These are phyloP conservation scores for Sepiola atlantica DNA, from an alignment of 2,888 invertebrate genomes.

Conservation along the genomic window DNA sequence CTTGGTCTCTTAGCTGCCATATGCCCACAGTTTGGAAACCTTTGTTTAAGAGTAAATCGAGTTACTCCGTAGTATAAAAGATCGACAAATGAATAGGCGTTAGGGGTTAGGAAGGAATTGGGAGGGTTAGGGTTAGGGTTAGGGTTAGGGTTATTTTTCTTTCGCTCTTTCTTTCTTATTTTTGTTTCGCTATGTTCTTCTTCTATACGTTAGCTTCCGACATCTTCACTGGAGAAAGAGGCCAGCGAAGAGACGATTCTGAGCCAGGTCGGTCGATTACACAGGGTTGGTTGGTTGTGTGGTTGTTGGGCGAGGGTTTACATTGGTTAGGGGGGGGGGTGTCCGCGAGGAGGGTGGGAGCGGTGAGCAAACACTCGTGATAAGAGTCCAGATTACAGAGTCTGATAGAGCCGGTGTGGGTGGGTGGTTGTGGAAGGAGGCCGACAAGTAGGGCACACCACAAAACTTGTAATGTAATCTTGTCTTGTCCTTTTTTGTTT, in stretches of 20 bases:
- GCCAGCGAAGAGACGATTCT: neutral
- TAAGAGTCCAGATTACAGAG: constrained; percentile 32
- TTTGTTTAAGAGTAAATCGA: too few species aligned
- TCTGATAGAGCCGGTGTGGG: neutral
- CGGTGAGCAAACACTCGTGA: neutral
- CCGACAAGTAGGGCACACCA: neutral
- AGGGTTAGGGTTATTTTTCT: too few species aligned
- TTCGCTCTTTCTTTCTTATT: too few species aligned
- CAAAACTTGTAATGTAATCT: constrained; percentile 16
- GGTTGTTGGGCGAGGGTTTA: neutral
- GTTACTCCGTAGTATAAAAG: too few species aligned
- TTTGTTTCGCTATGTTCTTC: too few species aligned
- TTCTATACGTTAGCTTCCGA: too few species aligned
- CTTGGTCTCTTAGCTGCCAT: too few species aligned
- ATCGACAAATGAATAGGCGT: too few species aligned
- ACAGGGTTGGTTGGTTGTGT: neutral
- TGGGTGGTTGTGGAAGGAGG: neutral
- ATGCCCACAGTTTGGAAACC: too few species aligned
- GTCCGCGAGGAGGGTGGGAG: neutral
- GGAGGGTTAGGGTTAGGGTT: too few species aligned
- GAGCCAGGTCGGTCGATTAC: neutral
- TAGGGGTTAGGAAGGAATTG: too few species aligned
- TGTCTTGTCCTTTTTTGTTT: neutral
- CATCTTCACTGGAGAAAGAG: neutral
- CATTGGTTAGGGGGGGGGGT: neutral